Evolutionary conservation across 2,888 invertebrate species (phyloP).

Genomic region (Ectemnius continuus): DNA sequence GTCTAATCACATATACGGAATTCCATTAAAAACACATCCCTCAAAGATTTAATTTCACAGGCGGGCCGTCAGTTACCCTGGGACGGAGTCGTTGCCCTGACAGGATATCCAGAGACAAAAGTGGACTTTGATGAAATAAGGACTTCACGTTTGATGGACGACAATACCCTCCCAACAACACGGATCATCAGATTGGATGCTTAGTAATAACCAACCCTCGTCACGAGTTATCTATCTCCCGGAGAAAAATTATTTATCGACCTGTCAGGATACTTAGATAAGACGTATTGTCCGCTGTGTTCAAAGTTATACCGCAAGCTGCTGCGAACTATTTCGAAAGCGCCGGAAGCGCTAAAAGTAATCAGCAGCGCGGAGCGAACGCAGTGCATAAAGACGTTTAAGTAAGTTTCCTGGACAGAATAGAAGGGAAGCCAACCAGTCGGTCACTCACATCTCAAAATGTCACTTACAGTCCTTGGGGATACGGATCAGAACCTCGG

Average conservation of each 20-base stretch:
- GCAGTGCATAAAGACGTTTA: neutral
- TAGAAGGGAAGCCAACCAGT: no score
- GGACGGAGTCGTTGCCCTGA: constrained; percentile 33
- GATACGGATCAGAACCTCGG: constrained; percentile 27
- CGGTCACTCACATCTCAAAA: no score
- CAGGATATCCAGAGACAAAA: neutral
- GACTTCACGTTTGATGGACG: no score
- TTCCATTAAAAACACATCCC: no score
- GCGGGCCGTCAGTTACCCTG: constrained; percentile 12
- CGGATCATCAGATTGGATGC: no score
- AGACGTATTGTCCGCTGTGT: no score
- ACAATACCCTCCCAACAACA: no score
- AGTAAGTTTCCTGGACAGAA: neutral
- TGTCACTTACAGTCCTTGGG: neutral
- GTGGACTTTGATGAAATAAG: neutral
- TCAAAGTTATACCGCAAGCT: no score
- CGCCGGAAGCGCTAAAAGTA: neutral
- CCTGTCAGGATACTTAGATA: no score
- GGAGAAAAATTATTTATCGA: constrained; percentile 41
- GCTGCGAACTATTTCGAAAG: neutral
- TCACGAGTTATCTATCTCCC: neutral
- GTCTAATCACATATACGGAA: no score
- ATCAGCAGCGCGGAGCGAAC: neutral
- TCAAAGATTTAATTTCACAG: no score
- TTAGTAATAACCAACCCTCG: no score